Base-by-base conservation (phyloP, 2,888 invertebrate genomes). In the Xanthia togata region DNA sequence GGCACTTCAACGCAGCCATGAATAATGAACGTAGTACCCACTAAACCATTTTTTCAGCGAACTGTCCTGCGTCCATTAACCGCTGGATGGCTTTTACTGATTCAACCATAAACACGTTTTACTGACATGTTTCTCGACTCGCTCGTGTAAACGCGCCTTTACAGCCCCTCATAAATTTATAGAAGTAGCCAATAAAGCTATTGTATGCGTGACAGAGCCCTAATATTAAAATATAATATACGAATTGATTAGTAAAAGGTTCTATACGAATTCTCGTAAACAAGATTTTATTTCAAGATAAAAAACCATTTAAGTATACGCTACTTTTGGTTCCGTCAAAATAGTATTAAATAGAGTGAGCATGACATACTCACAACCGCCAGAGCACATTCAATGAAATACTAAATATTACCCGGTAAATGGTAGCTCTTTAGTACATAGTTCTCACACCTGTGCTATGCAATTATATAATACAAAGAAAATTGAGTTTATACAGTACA, bases 261-360 rank as follows among this genome's bases (percentile, higher is more conserved):
- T 81, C 55, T 47, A 44, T 73, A 60, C 23, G 64, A 77, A 70
- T 55, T 74, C 62, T 78, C 71, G 53, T 82, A 78, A 74, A 82
- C 65, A 85, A 70, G 83, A 78, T 85, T 85, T 70, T 71, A 71
- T 78, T 67, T 72, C n/a, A n/a, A 63, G 86, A 83, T 83, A 82
- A 70, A 77, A 82, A 78, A 65, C 38, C 41, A 55, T 67, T 78
- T 78, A 67, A 67, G 53, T 69, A 70, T 31, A 62, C 12, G 31
- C 5, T 35, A 67, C 65, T 57, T 55, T 50, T 50, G 57, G 17
- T 67, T 78, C 50, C 38, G 57, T 73, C 53, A 53, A 53, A 67
- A 64, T 70, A 60, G 63, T 65, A 55, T 38, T 50, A 68, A 71
- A 62, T n/a, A n/a, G n/a, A n/a, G n/a, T n/a, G n/a, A n/a, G n/a